A percentile compares a stretch with the other conserved stretches of the same genome.
Evolutionary conservation across 2,888 invertebrate genomes (phyloP).

Genomic region (Microctonus aethiopoides): DNA sequence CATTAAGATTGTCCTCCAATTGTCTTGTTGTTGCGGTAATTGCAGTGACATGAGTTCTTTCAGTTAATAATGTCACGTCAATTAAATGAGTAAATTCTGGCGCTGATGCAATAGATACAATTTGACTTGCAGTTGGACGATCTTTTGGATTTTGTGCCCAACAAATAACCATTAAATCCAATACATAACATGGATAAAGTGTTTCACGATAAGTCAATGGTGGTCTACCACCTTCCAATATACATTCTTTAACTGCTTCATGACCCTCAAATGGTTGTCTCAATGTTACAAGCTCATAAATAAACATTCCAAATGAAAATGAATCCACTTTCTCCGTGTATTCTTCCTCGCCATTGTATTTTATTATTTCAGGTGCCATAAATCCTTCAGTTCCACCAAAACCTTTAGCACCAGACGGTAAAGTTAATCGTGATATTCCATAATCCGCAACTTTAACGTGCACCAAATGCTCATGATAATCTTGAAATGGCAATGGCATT

Average conservation of each 20-base stretch:
- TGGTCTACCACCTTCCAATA: constrained; percentile 94
- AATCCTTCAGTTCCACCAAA: constrained; percentile 99
- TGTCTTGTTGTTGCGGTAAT: constrained; percentile 62
- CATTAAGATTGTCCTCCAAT: constrained; percentile 58
- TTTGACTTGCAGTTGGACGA: constrained; percentile 93
- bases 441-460: constrained; percentile 97
- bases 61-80: constrained; percentile 81
- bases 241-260: constrained; percentile 96
- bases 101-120: constrained; percentile 90
- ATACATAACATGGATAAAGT: constrained; percentile 85
- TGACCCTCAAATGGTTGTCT: constrained; percentile 96
- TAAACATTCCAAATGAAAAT: constrained; percentile 98
- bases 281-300: constrained; percentile 93
- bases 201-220: constrained; percentile 86
- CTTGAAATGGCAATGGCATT: constrained; percentile 84
- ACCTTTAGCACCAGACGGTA: constrained; percentile 94
- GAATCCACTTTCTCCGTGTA: constrained; percentile 99
- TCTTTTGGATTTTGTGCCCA: constrained; percentile 90
- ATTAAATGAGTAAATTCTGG: constrained; percentile 93
- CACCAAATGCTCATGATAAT: constrained; percentile 76
- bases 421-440: constrained; percentile 88
- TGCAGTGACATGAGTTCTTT: constrained; percentile 75
- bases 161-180: constrained; percentile 95
- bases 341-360: constrained; percentile 98
- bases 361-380: constrained; percentile 99